Evolutionary conservation across 1,140 invertebrate species (phyloP).

Genomic region (Melipona quadrifasciata): DNA sequence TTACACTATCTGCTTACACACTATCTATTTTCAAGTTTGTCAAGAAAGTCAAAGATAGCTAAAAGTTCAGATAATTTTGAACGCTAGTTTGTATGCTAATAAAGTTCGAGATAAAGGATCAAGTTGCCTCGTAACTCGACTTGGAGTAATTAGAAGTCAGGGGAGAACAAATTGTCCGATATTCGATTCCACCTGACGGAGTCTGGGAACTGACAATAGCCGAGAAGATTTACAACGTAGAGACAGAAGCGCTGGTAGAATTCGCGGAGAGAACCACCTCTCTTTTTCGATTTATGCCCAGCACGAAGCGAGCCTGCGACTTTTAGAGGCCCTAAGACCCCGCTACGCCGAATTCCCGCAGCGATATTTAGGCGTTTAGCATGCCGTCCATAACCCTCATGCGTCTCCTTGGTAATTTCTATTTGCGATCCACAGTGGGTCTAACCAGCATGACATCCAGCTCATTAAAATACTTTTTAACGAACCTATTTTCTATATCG

Average conservation of each 20-base stretch:
- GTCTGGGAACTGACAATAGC: not conserved
- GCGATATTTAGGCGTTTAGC: conserved; percentile 73
- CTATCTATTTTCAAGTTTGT: too few species aligned
- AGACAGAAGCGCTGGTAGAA: conserved; percentile 38
- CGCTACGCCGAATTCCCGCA: conserved; percentile 66
- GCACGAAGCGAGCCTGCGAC: conserved; percentile 52
- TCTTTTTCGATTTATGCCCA: conserved; percentile 62
- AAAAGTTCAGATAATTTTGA: too few species aligned
- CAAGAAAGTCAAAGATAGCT: too few species aligned
- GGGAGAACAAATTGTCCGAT: conserved; percentile 35
- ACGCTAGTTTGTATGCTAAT: not conserved
- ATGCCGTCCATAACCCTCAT: conserved; percentile 47
- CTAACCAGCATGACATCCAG: not conserved
- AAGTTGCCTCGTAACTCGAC: not conserved
- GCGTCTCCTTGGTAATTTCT: not conserved
- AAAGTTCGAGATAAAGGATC: not conserved
- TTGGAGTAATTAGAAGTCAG: conserved; percentile 42
- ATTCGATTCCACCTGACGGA: conserved; percentile 6
- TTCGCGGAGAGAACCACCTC: conserved; percentile 36
- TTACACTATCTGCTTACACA: too few species aligned
- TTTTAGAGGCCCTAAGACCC: conserved; percentile 49
- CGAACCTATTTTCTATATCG: not conserved
- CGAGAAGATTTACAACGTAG: conserved; percentile 52
- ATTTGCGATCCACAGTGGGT: not conserved
- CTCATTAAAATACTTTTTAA: conserved; percentile 29